Evolutionary conservation across 2,113 vertebrate species (phyloP), one percentile per base, ranked within the genome.

Genomic region (Daboia siamensis): DNA sequence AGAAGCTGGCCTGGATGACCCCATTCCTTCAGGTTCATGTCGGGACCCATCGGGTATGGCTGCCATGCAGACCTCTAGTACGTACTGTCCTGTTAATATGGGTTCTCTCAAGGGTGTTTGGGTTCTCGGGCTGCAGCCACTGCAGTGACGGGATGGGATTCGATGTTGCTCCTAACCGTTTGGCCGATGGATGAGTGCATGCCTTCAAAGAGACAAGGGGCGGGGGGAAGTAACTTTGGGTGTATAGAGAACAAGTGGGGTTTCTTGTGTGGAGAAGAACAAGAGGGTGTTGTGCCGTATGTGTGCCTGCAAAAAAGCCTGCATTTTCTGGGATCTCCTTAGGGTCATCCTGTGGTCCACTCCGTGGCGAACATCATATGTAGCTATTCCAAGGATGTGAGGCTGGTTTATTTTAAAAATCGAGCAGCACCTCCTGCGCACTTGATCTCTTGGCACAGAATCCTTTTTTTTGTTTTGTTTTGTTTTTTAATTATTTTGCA

Each of bases 281-380:
- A 61, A 85, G 51, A 57, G 87, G 52, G 88, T 48, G 44, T 44
- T 86, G 80, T 93, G 88, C 88, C 55, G 33, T 89, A 29, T 89
- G 44, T 85, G 92, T 90, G 54, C 92, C 88, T 89, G 69, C 92
- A 89, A 92, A 92, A 92, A 90, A 93, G 92, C 92, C 92, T 93
- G 92, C 92, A 10, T 93, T 93, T 93, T 93, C 92, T 93, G 92
- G 92, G 92, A 93, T 93, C 92, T 93, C 92, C 92, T 93, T 90
- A 93, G 92, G 92, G 88, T 93, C 92, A 61, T 93, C 92, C 92
- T 86, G 92, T 90, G 92, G 88, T 93, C 92, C 88, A 90, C 92
- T 93, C 92, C 88, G 74, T 86, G 92, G 88, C 55, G 92, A 93
- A 90, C 92, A 52, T 64, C 92, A 90, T 86, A 86, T 93, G 56